Evolutionary conservation across 2,888 invertebrate species (phyloP).

Genomic region (Caenorhabditis imperialis): DNA sequence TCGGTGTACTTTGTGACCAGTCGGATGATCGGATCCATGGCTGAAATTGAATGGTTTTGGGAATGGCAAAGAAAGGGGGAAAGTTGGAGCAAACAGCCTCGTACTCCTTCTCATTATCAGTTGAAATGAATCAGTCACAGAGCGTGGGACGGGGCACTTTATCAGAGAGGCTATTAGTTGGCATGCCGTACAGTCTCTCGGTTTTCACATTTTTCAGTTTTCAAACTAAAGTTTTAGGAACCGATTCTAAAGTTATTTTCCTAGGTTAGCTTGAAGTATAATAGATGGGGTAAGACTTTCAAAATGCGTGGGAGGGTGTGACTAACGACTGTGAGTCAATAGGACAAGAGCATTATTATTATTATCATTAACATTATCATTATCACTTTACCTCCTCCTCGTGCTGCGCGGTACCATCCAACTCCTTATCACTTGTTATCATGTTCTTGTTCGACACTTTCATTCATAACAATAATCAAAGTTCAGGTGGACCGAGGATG

Average conservation of each 20-base stretch:
- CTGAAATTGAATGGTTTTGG: slow-evolving; percentile 7
- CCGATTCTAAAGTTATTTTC: too few species aligned
- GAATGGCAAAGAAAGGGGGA: too few species aligned
- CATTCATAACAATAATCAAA: neutral
- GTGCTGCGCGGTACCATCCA: slow-evolving; percentile 12
- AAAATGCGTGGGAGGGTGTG: too few species aligned
- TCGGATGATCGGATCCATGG: slow-evolving; percentile 55
- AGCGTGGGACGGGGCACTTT: slow-evolving; percentile 28
- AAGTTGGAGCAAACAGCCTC: slow-evolving; percentile 11
- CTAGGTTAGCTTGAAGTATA: too few species aligned
- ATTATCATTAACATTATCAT: neutral
- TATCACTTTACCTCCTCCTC: neutral
- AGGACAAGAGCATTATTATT: too few species aligned
- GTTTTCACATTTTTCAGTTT: too few species aligned
- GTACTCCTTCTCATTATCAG: slow-evolving; percentile 35
- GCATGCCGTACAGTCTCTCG: too few species aligned
- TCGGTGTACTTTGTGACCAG: slow-evolving; percentile 42
- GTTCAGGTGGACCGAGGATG: slow-evolving; percentile 41
- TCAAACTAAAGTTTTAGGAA: too few species aligned
- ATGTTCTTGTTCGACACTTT: slow-evolving; percentile 5
- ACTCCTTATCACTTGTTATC: slow-evolving; percentile 1
- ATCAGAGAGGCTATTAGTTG: too few species aligned
- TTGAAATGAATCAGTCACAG: slow-evolving; percentile 29
- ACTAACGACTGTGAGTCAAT: too few species aligned
- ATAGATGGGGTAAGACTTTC: too few species aligned